Base-by-base conservation (phyloP, 2,888 invertebrate genomes). In the Orgyia antiqua region DNA sequence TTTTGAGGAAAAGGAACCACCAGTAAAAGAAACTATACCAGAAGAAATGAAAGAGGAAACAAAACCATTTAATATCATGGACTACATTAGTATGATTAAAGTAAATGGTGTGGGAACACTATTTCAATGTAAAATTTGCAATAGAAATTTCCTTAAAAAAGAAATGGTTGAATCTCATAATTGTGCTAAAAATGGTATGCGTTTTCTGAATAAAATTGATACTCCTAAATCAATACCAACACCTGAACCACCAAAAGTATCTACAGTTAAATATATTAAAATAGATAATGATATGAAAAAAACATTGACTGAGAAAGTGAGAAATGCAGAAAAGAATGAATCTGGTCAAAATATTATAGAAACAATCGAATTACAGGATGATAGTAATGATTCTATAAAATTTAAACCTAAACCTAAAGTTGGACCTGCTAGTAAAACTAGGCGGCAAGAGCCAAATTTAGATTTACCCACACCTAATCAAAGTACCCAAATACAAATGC, bases 41-140 rank as follows among this genome's bases (percentile, higher is more conserved):
- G 41, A 50, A 18, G 31, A 43, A 27, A 58, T 58, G 38, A 36
- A 40, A 7, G 38, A 41, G 9, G 36, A 42, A 31, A 36, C 39
- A 24, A 58, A 59, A 39, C 57, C 60, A 13, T 83, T 84, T 43
- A 59, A 83, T 44, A 86, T 86, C 17, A 82, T 83, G 82, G 76
- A 86, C 33, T 68, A 84, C 47, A 64, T 86, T 1, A 73, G 72
- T 38, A 79, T 62, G 48, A 79, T 87, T 5, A 87, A 82, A 63
- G 86, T 86, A 0, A 79, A 76, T 53, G 78, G 76, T 23, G 82
- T 86, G 1, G 87, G 87, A 27, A 56, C 70, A n/a, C 48, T 87
- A 10, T 87, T 73, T 50, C 82, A 84, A 42, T 87, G 87, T 55
- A 77, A 75, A 46, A 47, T 84, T 10, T 87, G 87, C 39, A 80